A percentile compares a stretch with the other conserved stretches of the same genome.
These are phyloP conservation scores for Rhysida immarginata DNA, from an alignment of 1,140 invertebrate species.

Conservation along the genomic window DNA sequence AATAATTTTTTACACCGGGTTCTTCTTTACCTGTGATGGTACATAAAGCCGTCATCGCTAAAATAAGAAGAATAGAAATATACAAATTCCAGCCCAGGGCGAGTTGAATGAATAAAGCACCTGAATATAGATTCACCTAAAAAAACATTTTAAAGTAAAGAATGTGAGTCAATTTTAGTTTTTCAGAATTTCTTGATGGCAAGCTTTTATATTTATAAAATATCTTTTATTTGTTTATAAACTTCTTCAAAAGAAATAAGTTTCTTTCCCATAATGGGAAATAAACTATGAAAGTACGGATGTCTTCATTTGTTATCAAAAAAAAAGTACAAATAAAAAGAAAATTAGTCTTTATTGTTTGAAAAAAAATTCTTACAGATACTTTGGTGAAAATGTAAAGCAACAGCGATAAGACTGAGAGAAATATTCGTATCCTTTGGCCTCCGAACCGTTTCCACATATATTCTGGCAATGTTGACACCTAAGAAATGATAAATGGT, in stretches of 20 bases:
- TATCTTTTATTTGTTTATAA: too few relatives aligned
- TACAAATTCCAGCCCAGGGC: conserved; percentile 36
- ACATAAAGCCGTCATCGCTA: conserved; percentile 33
- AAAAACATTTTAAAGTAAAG: too few relatives aligned
- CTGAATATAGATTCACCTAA: conserved; percentile 34
- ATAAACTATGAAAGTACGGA: too few relatives aligned
- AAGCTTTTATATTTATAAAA: too few relatives aligned
- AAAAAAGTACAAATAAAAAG: too few relatives aligned
- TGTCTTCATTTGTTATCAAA: too few relatives aligned
- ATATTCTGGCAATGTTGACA: conserved; percentile 43
- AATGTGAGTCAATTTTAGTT: too few relatives aligned
- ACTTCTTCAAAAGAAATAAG: too few relatives aligned
- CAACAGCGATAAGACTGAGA: conserved; percentile 38
- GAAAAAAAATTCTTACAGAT: conserved; percentile 31
- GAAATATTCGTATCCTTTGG: conserved; percentile 36
- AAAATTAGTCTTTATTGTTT: too few relatives aligned
- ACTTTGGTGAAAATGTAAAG: conserved; percentile 44
- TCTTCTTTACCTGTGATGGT: conserved; percentile 29
- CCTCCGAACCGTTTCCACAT: conserved; percentile 41
- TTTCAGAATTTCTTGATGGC: too few relatives aligned
- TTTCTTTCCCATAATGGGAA: too few relatives aligned
- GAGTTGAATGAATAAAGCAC: conserved; percentile 39
- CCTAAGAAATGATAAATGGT: conserved; percentile 1
- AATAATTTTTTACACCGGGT: background rate
- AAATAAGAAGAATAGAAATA: conserved; percentile 29